Evolutionary conservation across 2,888 invertebrate species (phyloP), one percentile per base, ranked within the genome.

Genomic region (Lepidonotus clava): DNA sequence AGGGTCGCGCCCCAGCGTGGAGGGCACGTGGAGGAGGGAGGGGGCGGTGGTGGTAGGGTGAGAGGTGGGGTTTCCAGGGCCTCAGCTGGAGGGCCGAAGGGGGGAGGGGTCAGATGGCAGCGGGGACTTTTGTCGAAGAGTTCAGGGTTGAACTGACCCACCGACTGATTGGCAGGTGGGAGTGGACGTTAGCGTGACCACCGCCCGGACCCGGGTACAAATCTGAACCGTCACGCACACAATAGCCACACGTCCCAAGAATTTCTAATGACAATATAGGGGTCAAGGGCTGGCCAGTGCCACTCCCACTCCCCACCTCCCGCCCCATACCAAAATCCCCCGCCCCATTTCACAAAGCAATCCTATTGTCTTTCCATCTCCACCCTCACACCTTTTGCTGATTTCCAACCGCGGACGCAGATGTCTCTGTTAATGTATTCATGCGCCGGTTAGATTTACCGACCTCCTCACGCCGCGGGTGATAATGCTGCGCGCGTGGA

Each of bases 121-220:
- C 28, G 24, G 11, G 38, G 36, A 38, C 14, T 34, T 34, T 11
- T 34, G 66, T 32, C 28, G n/a, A n/a, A n/a, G n/a, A n/a, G n/a
- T n/a, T n/a, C n/a, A n/a, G 71, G 71, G 38, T 34, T 21, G 38
- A 18, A 38, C 4, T 4, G 38, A 5, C 21, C 28, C 66, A 21
- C 21, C 66, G n/a, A 21, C 36, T 71, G 71, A 71, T 71, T 71
- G 71, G 71, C 71, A 71, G 71, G 71, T 71, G 71, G 71, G 71
- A 71, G 71, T 71, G 36, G 71, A 71, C 38, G 14, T 18, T 71
- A 38, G 71, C 71, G 71, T 71, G 71, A 71, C 71, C 18, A 36
- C 71, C 36, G 14, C 36, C 36, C 18, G 38, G 38, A 46, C 34
- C 34, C 36, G 21, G 71, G 24, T 38, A 71, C 71, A 71, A 38